These are phyloP conservation scores for Hippocampus guttulatus DNA, from an alignment of 2,113 vertebrate genomes.

Conservation along the genomic window DNA sequence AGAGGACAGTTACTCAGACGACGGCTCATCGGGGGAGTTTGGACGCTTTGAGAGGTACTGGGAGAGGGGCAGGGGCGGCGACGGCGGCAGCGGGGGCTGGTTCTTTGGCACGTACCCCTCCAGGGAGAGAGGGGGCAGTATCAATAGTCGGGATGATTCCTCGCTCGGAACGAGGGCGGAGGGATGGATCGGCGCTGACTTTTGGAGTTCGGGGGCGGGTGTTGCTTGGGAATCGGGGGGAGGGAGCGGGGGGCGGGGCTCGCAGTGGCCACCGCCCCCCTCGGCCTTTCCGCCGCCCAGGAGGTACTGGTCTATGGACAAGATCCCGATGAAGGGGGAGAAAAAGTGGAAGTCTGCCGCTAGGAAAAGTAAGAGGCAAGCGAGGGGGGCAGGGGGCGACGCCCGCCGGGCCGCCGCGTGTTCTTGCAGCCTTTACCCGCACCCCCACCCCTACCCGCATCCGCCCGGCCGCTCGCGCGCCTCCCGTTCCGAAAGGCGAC, in stretches of 20 bases:
- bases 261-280: constrained; percentile 73
- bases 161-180: constrained; percentile 67
- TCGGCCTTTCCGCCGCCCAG: constrained; percentile 77
- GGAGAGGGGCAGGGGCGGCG: constrained; percentile 76
- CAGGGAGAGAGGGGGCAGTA: constrained; percentile 77
- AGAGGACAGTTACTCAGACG: constrained; percentile 76
- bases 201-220: constrained; percentile 71
- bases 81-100: constrained; percentile 72
- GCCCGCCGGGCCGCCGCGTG: constrained; percentile 71
- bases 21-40: constrained; percentile 75
- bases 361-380: constrained; percentile 65
- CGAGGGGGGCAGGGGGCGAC: constrained; percentile 68
- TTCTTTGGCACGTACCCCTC: constrained; percentile 86
- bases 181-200: constrained; percentile 70
- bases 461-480: constrained; percentile 63
- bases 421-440: constrained; percentile 75
- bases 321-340: constrained; percentile 82
- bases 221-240: constrained; percentile 73
- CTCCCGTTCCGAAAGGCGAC: constrained; percentile 62
- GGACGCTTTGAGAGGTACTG: constrained; percentile 83
- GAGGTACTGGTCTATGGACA: constrained; percentile 89
- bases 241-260: constrained; percentile 71
- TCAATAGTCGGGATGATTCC: constrained; percentile 77
- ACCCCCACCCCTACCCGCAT: constrained; percentile 75
- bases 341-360: constrained; percentile 76